Conservation (phyloP, 1,140 invertebrate species). For the Plutomurus gul region DNA sequence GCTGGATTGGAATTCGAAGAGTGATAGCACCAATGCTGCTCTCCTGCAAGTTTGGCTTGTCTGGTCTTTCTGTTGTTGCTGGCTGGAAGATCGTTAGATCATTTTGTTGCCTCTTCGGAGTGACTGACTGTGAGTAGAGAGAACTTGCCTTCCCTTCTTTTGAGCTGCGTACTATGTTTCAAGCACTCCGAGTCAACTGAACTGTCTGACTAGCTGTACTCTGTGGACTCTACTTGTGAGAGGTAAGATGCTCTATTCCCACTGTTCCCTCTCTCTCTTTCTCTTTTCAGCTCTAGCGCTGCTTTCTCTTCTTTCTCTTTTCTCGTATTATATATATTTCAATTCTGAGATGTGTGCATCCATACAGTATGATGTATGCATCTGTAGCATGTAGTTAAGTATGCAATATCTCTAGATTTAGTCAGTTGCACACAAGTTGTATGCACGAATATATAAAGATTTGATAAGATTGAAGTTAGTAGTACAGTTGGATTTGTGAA, state of each 20-base stretch:
- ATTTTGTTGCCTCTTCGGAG: constrained; percentile 28
- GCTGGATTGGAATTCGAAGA: no score
- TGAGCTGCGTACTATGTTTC: neutral
- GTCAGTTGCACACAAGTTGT: no score
- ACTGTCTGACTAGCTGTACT: neutral
- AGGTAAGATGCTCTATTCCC: neutral
- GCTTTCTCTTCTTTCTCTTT: neutral
- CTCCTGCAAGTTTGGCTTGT: neutral
- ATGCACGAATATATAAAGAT: no score
- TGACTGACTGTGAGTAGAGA: constrained; percentile 2
- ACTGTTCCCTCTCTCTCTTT: neutral
- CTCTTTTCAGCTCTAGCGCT: neutral
- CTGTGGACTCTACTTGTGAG: neutral
- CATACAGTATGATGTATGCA: no score
- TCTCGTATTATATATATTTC: no score
- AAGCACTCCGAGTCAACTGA: neutral
- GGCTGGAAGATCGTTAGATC: constrained; percentile 27
- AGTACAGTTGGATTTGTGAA: neutral
- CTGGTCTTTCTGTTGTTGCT: neutral
- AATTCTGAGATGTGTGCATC: no score
- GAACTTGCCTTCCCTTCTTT: neutral
- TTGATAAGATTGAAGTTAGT: neutral
- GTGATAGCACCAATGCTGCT: neutral
- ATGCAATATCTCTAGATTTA: no score
- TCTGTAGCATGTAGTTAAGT: no score